These are phyloP conservation scores for Nemopilema nomurai DNA, from an alignment of 30 jellyfish, hydroid and myxozoan species.

Conservation along the genomic window DNA sequence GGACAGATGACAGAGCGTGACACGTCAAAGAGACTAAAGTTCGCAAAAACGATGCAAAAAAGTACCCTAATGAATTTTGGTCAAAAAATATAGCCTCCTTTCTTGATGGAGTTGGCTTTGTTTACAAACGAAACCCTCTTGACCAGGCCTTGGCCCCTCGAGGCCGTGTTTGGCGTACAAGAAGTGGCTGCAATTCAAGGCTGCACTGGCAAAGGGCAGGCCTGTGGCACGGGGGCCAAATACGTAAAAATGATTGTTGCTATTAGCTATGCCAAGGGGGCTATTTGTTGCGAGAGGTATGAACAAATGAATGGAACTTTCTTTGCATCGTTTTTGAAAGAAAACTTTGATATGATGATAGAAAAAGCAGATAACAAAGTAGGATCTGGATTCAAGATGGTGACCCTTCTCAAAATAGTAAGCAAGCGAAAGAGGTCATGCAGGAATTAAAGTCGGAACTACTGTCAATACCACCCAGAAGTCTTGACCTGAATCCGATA, in stretches of 20 bases:
- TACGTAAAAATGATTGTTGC: slow-evolving; percentile 31
- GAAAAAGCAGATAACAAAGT: neutral
- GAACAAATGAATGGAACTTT: slow-evolving; percentile 10
- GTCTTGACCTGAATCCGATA: slow-evolving; percentile 3
- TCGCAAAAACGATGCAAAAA: slow-evolving; percentile 17
- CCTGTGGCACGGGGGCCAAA: slow-evolving; percentile 40
- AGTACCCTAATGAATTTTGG: slow-evolving; percentile 18
- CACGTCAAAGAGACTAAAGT: neutral
- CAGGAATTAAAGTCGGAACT: slow-evolving; percentile 8
- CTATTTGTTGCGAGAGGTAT: slow-evolving; percentile 7
- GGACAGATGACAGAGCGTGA: slow-evolving; percentile 5
- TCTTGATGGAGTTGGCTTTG: slow-evolving; percentile 36
- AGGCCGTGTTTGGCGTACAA: slow-evolving; percentile 13
- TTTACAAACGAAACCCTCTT: slow-evolving; percentile 28
- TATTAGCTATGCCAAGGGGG: slow-evolving; percentile 25
- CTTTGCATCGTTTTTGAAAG: slow-evolving; percentile 6
- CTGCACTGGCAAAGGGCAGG: slow-evolving; percentile 32
- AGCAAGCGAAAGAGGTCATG: slow-evolving; percentile 11
- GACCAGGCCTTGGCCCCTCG: slow-evolving; percentile 46
- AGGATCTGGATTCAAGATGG: neutral
- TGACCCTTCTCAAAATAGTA: slow-evolving; percentile 18
- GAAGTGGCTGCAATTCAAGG: slow-evolving; percentile 2
- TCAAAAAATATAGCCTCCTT: slow-evolving; percentile 7
- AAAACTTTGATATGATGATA: neutral
- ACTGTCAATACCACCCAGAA: slow-evolving; percentile 23